These are phyloP conservation scores for Pelobates cultripes DNA, from an alignment of 2,797 vertebrate species.

Conservation along the genomic window DNA sequence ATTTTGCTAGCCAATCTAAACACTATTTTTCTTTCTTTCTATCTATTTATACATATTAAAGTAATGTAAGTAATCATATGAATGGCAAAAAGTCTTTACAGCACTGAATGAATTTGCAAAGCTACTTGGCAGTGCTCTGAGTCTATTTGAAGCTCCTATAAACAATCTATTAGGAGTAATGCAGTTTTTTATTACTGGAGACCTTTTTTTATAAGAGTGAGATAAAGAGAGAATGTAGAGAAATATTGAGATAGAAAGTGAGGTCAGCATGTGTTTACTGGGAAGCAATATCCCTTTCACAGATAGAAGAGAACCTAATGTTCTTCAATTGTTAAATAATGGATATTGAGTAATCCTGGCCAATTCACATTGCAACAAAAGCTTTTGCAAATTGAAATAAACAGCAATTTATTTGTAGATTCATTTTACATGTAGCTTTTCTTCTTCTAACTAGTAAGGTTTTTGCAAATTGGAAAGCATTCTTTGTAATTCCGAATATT, in stretches of 20 bases:
- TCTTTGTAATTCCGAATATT: slow-evolving; percentile 21
- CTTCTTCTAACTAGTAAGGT: slow-evolving; percentile 6
- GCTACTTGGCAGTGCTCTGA: neutral
- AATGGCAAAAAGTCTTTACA: no score
- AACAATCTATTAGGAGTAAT: neutral
- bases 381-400: slow-evolving; percentile 44
- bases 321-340: slow-evolving; percentile 50
- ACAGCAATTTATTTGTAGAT: slow-evolving; percentile 35
- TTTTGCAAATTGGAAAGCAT: slow-evolving; percentile 16
- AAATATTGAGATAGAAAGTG: slow-evolving; percentile 13
- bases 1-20: no score
- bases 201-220: slow-evolving; percentile 13
- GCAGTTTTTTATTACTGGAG: slow-evolving; percentile 11
- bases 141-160: neutral
- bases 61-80: no score
- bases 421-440: slow-evolving; percentile 26
- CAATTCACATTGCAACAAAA: slow-evolving; percentile 29
- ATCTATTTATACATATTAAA: no score
- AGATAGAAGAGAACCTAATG: slow-evolving; percentile 32
- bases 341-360: slow-evolving; percentile 32
- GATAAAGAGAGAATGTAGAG: slow-evolving; percentile 21
- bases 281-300: slow-evolving; percentile 28
- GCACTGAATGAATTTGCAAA: no score
- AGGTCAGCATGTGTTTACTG: slow-evolving; percentile 29
- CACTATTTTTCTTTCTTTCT: no score